Evolutionary conservation across 1,140 invertebrate genomes (phyloP), one percentile per base, ranked within the genome.

Genomic region (Trichoplusia ni): DNA sequence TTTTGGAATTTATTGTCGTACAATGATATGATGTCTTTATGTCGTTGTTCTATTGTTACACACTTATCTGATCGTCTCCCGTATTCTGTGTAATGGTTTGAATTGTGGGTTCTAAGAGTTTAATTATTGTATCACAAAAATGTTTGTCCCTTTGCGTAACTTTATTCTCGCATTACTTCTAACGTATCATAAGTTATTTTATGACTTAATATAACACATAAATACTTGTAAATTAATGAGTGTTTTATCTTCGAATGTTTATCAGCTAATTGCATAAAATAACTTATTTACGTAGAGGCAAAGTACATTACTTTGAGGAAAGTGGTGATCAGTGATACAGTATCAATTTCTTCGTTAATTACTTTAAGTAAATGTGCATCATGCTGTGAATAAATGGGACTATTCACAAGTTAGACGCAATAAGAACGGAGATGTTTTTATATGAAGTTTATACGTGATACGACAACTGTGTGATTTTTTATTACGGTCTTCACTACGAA

Each of bases 1-100:
- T 81, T 77, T 71, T 59, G 64, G 79, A 84, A 87, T 90, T 90
- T 88, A 90, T 86, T 84, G 81, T 87, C 73, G 70, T 75, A 71
- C 73, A 82, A 86, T 87, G 78, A 87, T 90, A 87, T 90, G 87
- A 90, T 88, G 85, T 89, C 85, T 89, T 86, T 90, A 90, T 90
- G 75, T 78, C 77, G 71, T 79, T 71, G 64, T 62, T 77, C 85
- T 66, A 83, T 90, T 89, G 84, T 90, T 71, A 59, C 66, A 68
- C 78, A 85, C 77, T 86, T 90, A 90, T 87, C 87, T 85, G 84
- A 89, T 90, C 83, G 69, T 78, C 71, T 75, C 66, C 71, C 38
- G 71, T 79, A 68, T 86, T 83, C 77, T 79, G 66, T 85, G 75
- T 81, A 84, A 85, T 87, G 76, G 79, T 74, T 73, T 73, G 59